phyloP scores from a whole-genome alignment of 2,888 invertebrate genomes.

The Athripsodes cinereus region DNA sequence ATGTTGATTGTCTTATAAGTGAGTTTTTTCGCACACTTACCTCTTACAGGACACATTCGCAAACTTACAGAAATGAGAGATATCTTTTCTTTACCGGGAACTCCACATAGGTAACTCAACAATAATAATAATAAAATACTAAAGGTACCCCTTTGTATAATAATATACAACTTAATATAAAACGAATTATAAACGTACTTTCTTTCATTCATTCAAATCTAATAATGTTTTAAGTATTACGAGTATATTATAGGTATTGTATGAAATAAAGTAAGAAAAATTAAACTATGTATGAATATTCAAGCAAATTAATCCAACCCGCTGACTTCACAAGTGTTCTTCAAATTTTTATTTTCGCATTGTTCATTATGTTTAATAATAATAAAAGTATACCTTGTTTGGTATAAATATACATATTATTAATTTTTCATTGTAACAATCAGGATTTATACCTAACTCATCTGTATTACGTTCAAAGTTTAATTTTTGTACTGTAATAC shows the following conservation, averaged over 20 bases:
- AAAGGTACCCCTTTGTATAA: no score
- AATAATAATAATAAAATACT: no score
- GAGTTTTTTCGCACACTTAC: no score
- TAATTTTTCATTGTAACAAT: background rate
- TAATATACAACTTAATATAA: background rate
- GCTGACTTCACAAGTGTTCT: conserved; percentile 24
- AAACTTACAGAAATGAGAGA: no score
- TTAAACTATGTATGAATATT: conserved; percentile 25
- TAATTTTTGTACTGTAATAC: no score
- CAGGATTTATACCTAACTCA: background rate
- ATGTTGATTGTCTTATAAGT: no score
- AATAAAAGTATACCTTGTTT: background rate
- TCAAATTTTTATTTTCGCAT: background rate
- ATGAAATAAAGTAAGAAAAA: conserved; percentile 12
- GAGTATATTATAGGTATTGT: no score
- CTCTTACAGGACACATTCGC: no score
- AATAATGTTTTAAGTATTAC: no score
- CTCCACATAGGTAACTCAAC: no score
- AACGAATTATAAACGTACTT: background rate
- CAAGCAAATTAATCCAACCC: conserved; percentile 25
- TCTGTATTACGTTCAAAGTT: background rate
- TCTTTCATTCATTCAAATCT: background rate
- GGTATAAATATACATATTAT: background rate
- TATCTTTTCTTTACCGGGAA: no score
- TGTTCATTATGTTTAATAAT: background rate